A percentile compares a stretch with the other conserved stretches of the same genome.
Evolutionary conservation across 2,113 vertebrate genomes (phyloP).

Genomic region (Lophochroa leadbeateri): DNA sequence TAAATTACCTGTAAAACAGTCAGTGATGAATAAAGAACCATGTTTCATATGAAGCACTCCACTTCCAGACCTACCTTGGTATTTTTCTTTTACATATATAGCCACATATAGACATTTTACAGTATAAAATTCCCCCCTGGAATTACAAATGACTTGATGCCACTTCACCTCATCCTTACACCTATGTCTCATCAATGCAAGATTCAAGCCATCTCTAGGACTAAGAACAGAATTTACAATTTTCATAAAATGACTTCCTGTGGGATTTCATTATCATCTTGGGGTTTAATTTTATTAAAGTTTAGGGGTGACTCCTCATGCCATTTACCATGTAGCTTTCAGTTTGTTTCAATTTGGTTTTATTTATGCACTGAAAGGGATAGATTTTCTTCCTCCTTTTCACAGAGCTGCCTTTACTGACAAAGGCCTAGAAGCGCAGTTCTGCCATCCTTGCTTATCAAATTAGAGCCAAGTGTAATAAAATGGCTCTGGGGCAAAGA

Average conservation of each 20-base stretch:
- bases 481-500: not conserved
- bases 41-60: not conserved
- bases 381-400: not conserved
- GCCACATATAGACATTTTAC: not conserved
- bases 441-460: not conserved
- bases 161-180: not conserved
- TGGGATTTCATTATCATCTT: not conserved
- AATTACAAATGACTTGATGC: not conserved
- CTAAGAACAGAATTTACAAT: not conserved
- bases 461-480: not conserved
- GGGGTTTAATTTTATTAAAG: not conserved
- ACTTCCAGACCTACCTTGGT: not conserved
- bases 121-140: not conserved
- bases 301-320: not conserved
- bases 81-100: not conserved
- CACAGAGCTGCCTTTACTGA: not conserved
- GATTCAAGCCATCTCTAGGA: not conserved
- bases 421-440: not conserved
- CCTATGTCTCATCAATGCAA: slow-evolving; percentile 8
- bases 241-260: slow-evolving; percentile 14
- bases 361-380: not conserved
- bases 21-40: not conserved
- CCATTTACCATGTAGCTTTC: not conserved
- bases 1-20: not conserved
- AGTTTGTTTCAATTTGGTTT: not conserved